phyloP scores from a whole-genome alignment of 2,888 invertebrate species.

The Phyllotreta striolata region DNA sequence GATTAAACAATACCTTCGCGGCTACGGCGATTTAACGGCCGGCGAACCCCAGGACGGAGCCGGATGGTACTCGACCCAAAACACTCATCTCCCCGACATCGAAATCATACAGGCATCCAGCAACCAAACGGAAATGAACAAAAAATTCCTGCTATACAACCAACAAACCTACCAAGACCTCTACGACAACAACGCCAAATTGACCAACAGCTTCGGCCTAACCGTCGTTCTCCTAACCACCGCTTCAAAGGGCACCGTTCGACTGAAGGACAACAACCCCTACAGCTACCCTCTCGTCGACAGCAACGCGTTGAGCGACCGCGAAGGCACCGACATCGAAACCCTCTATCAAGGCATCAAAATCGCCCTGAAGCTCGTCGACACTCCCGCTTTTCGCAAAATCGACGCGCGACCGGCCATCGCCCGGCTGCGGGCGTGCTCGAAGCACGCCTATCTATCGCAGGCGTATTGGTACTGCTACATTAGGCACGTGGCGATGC shows the following conservation, averaged over 20 bases:
- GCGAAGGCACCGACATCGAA: slow-evolving; percentile 66
- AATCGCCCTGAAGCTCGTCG: slow-evolving; percentile 39
- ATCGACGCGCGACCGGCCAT: slow-evolving; percentile 64
- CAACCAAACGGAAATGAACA: slow-evolving; percentile 67
- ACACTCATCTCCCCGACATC: slow-evolving; percentile 20
- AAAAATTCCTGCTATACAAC: slow-evolving; percentile 41
- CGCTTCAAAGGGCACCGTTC: slow-evolving; percentile 37
- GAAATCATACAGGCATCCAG: slow-evolving; percentile 12
- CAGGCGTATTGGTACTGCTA: slow-evolving; percentile 63
- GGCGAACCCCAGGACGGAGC: slow-evolving; percentile 20
- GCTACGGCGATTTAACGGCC: slow-evolving; percentile 33
- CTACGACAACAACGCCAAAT: slow-evolving; percentile 56
- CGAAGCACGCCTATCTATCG: slow-evolving; percentile 32
- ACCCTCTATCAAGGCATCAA: slow-evolving; percentile 69
- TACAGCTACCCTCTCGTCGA: slow-evolving; percentile 51
- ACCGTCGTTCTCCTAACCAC: no score
- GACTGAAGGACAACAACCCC: slow-evolving; percentile 48
- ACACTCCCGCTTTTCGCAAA: slow-evolving; percentile 67
- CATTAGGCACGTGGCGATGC: slow-evolving; percentile 58
- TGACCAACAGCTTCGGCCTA: no score
- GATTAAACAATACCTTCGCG: slow-evolving; percentile 60
- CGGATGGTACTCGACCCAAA: slow-evolving; percentile 21
- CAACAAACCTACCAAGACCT: slow-evolving; percentile 55
- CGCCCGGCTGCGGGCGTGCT: slow-evolving; percentile 50
- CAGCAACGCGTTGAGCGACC: slow-evolving; percentile 46